Conservation (phyloP, 1,140 invertebrate species). For the Leptopilina clavipes region DNA sequence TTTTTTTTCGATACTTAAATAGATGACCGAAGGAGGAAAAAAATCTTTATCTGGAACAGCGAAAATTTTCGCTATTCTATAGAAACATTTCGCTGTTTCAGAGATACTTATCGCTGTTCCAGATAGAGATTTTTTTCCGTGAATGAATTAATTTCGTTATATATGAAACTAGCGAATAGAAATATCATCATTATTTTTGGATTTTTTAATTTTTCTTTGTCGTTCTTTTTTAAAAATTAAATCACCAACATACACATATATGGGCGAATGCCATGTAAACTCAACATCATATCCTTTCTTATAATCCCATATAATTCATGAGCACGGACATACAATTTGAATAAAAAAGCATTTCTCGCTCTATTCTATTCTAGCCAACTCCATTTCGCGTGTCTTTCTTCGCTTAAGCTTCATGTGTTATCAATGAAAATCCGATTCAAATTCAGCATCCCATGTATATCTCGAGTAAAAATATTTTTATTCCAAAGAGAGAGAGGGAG, state of each 20-base stretch:
- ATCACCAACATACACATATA: not conserved
- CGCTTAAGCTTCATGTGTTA: not conserved
- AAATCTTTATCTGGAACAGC: no score
- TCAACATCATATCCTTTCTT: not conserved
- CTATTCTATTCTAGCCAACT: not conserved
- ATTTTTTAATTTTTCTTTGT: not conserved
- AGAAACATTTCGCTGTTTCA: no score
- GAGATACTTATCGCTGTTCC: no score
- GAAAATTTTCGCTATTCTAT: no score
- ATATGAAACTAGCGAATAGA: not conserved
- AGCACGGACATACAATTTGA: conserved; percentile 15
- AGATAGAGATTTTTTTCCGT: no score
- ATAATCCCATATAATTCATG: conserved; percentile 5
- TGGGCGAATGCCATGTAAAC: not conserved
- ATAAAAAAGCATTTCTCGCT: conserved; percentile 10
- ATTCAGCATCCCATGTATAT: not conserved
- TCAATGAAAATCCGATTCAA: conserved; percentile 16
- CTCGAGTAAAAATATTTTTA: conserved; percentile 12
- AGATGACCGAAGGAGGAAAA: no score
- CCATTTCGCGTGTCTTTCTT: not conserved
- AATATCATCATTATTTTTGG: not conserved
- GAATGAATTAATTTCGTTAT: not conserved
- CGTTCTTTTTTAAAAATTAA: not conserved
- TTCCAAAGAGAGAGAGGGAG: not conserved
- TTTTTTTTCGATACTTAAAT: no score